Percentiles rank a stretch among this genome's conserved stretches.
phyloP scores from a whole-genome alignment of 2,113 vertebrate species.

The Axis porcinus region DNA sequence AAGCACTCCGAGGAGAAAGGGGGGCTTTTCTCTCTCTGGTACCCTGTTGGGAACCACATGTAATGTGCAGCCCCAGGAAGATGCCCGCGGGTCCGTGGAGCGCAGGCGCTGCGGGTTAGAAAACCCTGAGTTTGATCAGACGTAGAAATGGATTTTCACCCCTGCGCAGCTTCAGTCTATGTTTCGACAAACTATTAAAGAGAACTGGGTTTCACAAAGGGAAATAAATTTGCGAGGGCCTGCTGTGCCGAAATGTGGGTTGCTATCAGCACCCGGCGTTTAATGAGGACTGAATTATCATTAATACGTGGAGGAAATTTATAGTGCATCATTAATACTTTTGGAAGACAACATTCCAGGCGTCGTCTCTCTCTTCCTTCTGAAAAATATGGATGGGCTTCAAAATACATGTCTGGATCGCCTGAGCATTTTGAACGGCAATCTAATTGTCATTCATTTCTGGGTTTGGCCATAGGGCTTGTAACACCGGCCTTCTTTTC shows the following conservation, averaged over 20 bases:
- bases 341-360: conserved; percentile 23
- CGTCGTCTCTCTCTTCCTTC: conserved; percentile 2
- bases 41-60: not conserved
- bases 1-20: not conserved
- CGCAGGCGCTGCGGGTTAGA: not conserved
- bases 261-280: not conserved
- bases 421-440: not conserved
- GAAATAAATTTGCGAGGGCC: conserved; percentile 47
- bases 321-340: conserved; percentile 46
- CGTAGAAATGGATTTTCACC: conserved; percentile 39
- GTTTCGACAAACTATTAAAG: conserved; percentile 42
- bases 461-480: not conserved
- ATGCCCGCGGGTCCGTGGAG: not conserved
- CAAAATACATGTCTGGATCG: not conserved
- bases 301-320: conserved; percentile 47
- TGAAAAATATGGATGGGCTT: conserved; percentile 19
- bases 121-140: conserved; percentile 6
- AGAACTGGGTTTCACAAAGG: conserved; percentile 55
- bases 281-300: conserved; percentile 59
- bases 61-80: not conserved
- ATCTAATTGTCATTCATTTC: conserved; percentile 43
- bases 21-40: not conserved
- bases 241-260: conserved; percentile 48
- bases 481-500: not conserved
- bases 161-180: conserved; percentile 26